Base-by-base conservation (phyloP, 2,888 invertebrate genomes). In the Cylindroiulus punctatus region DNA sequence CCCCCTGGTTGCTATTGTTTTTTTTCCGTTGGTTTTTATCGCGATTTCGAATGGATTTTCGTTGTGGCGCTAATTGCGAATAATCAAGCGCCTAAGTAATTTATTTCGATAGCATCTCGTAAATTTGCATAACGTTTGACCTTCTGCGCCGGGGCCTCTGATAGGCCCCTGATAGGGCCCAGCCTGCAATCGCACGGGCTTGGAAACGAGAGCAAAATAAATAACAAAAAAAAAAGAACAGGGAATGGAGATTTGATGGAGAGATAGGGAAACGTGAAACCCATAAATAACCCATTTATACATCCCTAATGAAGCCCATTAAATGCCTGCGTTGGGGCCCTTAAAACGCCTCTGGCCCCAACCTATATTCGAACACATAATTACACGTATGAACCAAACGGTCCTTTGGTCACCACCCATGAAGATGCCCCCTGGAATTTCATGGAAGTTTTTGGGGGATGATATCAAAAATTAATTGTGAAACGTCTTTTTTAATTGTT, bases 1-100 rank as follows among this genome's bases (percentile, higher is more conserved):
- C n/a, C n/a, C n/a, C n/a, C n/a, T 57, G 19, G 2, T 22, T n/a
- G 19, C 57, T 57, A 22, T 8, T 57, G 19, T 57, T 57, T 3
- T 57, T 57, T 47, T n/a, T n/a, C 4, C 3, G 7, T 57, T 57
- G n/a, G 19, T 57, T 47, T 57, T 57, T 57, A 57, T 57, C 57
- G 22, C 22, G 2, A 57, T 57, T 57, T 57, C n/a, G n/a, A 57
- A 57, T 57, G 57, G 57, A 57, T 57, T 57, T 40, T 57, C 57
- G 3, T n/a, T 57, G n/a, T 57, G n/a, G 57, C 57, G 57, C 57
- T 57, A 57, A 57, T 57, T 57, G 57, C 57, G 14, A 57, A 57
- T 57, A 57, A 57, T 57, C 57, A 57, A 57, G 57, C 57, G 57
- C 57, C 57, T 57, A 57, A 57, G 57, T 57, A 57, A 57, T 57